Base-by-base conservation (phyloP, 1,140 invertebrate species). In the Drosophila virilis region DNA sequence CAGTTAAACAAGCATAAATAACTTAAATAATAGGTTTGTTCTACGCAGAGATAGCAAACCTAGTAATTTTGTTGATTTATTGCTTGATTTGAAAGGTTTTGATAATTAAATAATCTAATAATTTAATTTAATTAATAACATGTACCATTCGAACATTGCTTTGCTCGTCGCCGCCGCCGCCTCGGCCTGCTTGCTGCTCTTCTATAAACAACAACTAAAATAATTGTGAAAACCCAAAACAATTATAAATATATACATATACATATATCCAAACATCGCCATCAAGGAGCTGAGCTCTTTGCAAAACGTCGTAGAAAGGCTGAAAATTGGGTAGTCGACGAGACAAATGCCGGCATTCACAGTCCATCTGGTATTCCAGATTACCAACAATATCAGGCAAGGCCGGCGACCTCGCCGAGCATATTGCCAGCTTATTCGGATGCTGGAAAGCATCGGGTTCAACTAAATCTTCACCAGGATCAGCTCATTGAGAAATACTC, bases 321-420 rank as follows among this genome's bases (percentile, higher is more conserved):
- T 6, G 96, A 97, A 86, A 97, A 97, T 92, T 98, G 96, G 96
- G 94, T 97, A 13, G 96, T 97, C 13, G 97, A 97, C 78, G 96
- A 96, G 91, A 94, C 93, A 77, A 96, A 93, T 77, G 92, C 93
- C 37, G 83, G 91, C 33, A 92, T 91, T 74, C 80, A 93, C 62
- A 90, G 92, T 70, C 82, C 91, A 75, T 84, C 89, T 77, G 77
- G 90, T 90, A 77, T 90, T 69, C 91, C 92, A 77, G 79, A 91
- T 78, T 81, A 92, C 35, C 85, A 90, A 35, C 91, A 92, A 58
- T 67, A 92, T 64, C 89, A 92, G 45, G 78, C 83, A 32, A 76
- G 77, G 64, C 90, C 92, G 35, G 12, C 72, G 35, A 69, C 61
- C 13, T 85, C 91, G 32, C 92, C 91, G 59, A 78, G 77, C 90